Evolutionary conservation across 2,113 vertebrate species (phyloP), one percentile per base, ranked within the genome.

Genomic region (Neotoma lepida): DNA sequence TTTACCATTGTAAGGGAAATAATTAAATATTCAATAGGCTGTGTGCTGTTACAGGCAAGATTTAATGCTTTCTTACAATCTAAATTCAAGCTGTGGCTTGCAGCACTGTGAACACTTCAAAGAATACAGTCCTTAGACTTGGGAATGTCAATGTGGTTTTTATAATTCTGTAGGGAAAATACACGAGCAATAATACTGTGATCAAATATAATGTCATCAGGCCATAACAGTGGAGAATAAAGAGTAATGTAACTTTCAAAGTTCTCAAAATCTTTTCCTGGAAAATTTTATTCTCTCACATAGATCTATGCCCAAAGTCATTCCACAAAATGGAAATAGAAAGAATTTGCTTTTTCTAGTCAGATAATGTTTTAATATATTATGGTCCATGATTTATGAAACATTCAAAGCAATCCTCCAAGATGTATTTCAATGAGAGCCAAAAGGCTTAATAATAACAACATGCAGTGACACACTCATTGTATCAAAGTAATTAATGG

Each of bases 21-120:
- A 96, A 84, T 73, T 78, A 86, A 93, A 94, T 92, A 95, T 93
- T 95, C 35, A 92, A 86, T 76, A 92, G 18, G 14, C 44, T 90
- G 39, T 76, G 18, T 64, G 78, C 17, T 95, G 44, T 54, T 93
- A 80, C 63, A 9, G 71, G 61, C 92, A 90, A 77, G 22, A 86
- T 0, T 90, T 46, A 94, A 33, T 93, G 95, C 92, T 90, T 54
- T 15, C 7, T 88, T 89, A n/a, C 14, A 66, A 64, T 68, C 39
- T 51, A 89, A 92, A 95, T 90, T 95, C 26, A 92, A 88, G 89
- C 26, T 92, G 26, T 91, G 73, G 14, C 71, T 39, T 88, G 76
- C 0, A 13, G 77, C 91, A 71, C 12, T 56, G 33, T 68, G 58
- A 93, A 90, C 39, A 90, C 14, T 95, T 95, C 41, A 92, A 94